phyloP scores from a whole-genome alignment of 2,797 vertebrate genomes.

The Erpetoichthys calabaricus region DNA sequence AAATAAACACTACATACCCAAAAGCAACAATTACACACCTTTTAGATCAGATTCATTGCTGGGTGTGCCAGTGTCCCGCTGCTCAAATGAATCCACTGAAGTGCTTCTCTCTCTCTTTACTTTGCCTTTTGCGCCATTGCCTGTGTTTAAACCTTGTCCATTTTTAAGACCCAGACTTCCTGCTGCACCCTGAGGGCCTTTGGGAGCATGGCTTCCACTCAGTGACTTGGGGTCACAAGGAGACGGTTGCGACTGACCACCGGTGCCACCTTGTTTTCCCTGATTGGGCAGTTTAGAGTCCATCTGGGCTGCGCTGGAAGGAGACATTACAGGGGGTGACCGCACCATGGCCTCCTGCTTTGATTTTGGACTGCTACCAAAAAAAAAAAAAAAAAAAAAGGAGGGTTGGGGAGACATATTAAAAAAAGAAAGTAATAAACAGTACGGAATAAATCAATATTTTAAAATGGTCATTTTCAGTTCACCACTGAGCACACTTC shows the following conservation, averaged over 20 bases:
- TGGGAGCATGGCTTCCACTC: conserved; percentile 68
- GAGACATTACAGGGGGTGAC: conserved; percentile 97
- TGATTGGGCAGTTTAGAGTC: conserved; percentile 98
- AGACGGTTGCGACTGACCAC: conserved; percentile 91
- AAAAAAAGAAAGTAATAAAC: neutral
- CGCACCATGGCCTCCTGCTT: conserved; percentile 99
- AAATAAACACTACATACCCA: too few relatives aligned
- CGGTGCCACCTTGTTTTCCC: conserved; percentile 87
- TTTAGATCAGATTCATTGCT: conserved; percentile 79
- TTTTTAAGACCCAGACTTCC: conserved; percentile 96
- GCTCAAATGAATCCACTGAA: conserved; percentile 92
- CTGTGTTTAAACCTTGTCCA: conserved; percentile 69
- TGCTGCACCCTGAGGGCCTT: conserved; percentile 76
- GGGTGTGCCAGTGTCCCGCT: conserved; percentile 84
- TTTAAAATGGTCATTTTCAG: neutral
- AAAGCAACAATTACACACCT: conserved; percentile 42
- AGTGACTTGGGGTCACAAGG: conserved; percentile 84
- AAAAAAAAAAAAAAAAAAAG: conserved; percentile 22
- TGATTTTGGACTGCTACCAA: conserved; percentile 83
- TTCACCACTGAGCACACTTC: neutral
- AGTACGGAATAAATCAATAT: neutral
- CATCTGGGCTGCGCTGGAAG: conserved; percentile 93
- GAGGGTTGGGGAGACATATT: neutral
- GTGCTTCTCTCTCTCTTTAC: conserved; percentile 93
- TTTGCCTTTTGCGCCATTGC: conserved; percentile 88